A percentile compares a stretch with the other conserved stretches of the same genome.
Conservation (phyloP, 1,140 invertebrate species). For the Papilio polytes region DNA sequence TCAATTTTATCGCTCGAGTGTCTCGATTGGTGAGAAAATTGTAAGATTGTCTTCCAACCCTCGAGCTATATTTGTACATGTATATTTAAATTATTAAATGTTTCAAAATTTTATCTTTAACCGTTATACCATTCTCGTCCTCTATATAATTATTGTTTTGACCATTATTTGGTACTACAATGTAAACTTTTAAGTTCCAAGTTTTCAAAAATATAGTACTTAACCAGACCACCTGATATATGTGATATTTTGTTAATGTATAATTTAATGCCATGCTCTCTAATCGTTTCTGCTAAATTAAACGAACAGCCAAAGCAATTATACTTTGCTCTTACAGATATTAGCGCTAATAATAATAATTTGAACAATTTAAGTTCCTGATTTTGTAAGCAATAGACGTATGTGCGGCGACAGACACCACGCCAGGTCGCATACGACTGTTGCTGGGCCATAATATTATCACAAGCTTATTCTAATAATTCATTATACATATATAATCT, state of each 20-base stretch:
- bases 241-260: constrained; percentile 78
- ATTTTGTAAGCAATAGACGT: constrained; percentile 44
- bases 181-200: constrained; percentile 48
- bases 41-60: constrained; percentile 40
- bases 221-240: constrained; percentile 76
- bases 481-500: constrained; percentile 67
- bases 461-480: constrained; percentile 63
- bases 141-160: constrained; percentile 41
- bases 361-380: constrained; percentile 57
- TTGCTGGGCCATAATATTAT: constrained; percentile 73
- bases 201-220: constrained; percentile 66
- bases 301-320: constrained; percentile 48
- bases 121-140: neutral
- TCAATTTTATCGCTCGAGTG: constrained; percentile 44
- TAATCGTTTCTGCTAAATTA: constrained; percentile 57
- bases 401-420: neutral
- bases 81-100: constrained; percentile 27
- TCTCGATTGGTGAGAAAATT: constrained; percentile 7
- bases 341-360: constrained; percentile 38
- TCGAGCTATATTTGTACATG: constrained; percentile 35
- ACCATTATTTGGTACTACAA: constrained; percentile 55
- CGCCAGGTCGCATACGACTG: constrained; percentile 45
- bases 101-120: constrained; percentile 43
- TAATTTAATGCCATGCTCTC: constrained; percentile 72
- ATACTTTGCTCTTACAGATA: constrained; percentile 29